A percentile compares a stretch with the other conserved stretches of the same genome.
phyloP scores from a whole-genome alignment of 2,888 invertebrate genomes.

The Ormyrus labotus region DNA sequence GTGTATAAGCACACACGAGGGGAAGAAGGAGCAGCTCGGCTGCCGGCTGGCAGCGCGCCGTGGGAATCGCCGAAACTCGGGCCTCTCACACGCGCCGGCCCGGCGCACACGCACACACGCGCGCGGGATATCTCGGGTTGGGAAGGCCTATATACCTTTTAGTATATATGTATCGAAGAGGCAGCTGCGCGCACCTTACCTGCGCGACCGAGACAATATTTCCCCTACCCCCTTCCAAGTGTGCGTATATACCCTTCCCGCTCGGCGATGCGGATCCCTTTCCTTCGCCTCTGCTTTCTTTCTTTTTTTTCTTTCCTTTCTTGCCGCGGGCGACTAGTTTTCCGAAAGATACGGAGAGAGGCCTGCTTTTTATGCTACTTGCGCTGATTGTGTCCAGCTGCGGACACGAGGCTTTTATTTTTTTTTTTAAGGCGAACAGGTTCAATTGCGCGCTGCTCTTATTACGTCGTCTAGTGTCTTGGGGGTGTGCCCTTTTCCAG shows the following conservation, averaged over 20 bases:
- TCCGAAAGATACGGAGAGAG: too few species aligned
- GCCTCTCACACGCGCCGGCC: slow-evolving; percentile 57
- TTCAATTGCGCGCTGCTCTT: too few species aligned
- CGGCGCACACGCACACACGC: not conserved
- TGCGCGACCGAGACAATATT: slow-evolving; percentile 10
- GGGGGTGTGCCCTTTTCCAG: too few species aligned
- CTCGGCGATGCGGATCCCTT: not conserved
- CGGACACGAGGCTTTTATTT: too few species aligned
- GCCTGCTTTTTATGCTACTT: too few species aligned
- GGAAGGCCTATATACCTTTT: too few species aligned
- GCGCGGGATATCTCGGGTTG: not conserved
- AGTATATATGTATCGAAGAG: too few species aligned
- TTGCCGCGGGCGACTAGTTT: not conserved
- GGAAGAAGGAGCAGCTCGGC: not conserved
- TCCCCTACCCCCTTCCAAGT: not conserved
- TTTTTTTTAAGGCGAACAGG: too few species aligned
- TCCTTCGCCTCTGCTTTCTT: not conserved
- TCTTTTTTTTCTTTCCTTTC: not conserved
- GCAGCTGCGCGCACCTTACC: not conserved
- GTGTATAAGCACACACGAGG: too few species aligned
- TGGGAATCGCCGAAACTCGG: slow-evolving; percentile 59
- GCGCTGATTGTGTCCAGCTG: too few species aligned
- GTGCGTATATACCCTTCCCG: not conserved
- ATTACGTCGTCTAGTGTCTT: too few species aligned
- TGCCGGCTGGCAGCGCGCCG: slow-evolving; percentile 51